Evolutionary conservation across 2,888 invertebrate species (phyloP).

Genomic region (Lysandra bellargus): DNA sequence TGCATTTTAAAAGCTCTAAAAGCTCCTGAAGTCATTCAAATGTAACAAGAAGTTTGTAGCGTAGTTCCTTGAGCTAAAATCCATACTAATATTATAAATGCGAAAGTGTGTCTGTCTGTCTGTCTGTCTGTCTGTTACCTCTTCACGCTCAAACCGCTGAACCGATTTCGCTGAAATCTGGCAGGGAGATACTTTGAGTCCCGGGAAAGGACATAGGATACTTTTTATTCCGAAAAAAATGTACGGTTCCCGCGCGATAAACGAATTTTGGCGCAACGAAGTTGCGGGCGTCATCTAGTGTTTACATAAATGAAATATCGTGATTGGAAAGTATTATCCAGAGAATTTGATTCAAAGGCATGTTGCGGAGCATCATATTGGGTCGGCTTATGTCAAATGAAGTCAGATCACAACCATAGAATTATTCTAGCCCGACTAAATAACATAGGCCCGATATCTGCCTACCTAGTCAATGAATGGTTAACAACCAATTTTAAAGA

Average conservation of each 20-base stretch:
- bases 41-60: neutral
- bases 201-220: too few relatives aligned
- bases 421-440: neutral
- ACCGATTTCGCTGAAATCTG: too few relatives aligned
- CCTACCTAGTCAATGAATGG: neutral
- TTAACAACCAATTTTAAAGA: neutral
- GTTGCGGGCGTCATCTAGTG: too few relatives aligned
- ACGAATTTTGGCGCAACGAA: too few relatives aligned
- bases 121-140: too few relatives aligned
- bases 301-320: too few relatives aligned
- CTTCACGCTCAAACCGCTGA: too few relatives aligned
- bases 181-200: too few relatives aligned
- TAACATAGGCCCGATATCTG: neutral
- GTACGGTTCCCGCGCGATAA: too few relatives aligned
- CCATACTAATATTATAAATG: too few relatives aligned
- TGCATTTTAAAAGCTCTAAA: neutral
- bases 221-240: too few relatives aligned
- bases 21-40: neutral
- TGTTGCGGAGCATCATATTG: neutral
- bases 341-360: neutral
- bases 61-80: neutral
- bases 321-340: neutral
- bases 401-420: neutral
- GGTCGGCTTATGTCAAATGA: neutral
- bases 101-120: too few relatives aligned